These are phyloP conservation scores for Carlito syrichta DNA, from an alignment of 2,113 vertebrate species.

Conservation along the genomic window DNA sequence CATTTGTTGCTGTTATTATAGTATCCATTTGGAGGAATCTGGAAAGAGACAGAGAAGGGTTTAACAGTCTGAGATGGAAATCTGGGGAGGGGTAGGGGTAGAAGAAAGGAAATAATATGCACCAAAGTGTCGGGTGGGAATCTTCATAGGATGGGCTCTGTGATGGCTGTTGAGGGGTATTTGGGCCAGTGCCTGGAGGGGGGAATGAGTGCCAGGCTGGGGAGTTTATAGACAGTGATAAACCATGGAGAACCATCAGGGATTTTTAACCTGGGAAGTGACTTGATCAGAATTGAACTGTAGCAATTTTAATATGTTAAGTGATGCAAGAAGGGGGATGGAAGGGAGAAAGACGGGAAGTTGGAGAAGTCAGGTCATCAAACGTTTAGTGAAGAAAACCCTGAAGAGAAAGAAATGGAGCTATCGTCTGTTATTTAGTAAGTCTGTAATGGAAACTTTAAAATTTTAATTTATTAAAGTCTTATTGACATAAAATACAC, in stretches of 20 bases:
- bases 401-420: not conserved
- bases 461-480: not conserved
- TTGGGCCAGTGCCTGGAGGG: not conserved
- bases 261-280: not conserved
- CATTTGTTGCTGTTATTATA: not conserved
- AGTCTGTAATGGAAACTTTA: not conserved
- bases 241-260: not conserved
- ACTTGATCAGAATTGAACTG: not conserved
- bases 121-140: no score
- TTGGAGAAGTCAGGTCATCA: not conserved
- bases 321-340: not conserved
- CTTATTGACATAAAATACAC: not conserved
- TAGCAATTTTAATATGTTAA: not conserved
- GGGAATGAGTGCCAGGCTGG: not conserved
- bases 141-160: rapidly evolving
- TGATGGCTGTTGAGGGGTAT: rapidly evolving
- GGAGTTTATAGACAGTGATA: not conserved
- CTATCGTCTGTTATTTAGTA: not conserved
- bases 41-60: not conserved
- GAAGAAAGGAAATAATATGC: not conserved
- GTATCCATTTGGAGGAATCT: not conserved
- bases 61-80: not conserved
- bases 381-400: not conserved
- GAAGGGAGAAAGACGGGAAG: not conserved
- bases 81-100: not conserved